phyloP scores from a whole-genome alignment of 2,113 vertebrate genomes.

The Tychaedon coryphoeus region DNA sequence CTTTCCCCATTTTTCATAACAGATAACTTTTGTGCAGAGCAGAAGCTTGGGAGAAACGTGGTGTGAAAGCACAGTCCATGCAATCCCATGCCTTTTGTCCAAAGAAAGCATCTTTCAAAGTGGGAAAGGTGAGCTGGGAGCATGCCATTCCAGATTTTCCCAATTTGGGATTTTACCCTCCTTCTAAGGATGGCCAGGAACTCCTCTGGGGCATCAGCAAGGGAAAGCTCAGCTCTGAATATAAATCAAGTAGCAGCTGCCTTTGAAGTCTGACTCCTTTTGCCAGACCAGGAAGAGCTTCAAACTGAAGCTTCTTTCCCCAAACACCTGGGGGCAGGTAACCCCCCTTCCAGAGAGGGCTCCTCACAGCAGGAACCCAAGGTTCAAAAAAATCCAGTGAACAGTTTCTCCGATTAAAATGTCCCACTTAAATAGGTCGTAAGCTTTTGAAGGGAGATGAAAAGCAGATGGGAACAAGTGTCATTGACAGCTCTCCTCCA shows the following conservation, averaged over 20 bases:
- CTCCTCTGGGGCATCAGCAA: not conserved
- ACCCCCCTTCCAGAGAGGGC: not conserved
- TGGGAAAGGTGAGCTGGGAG: not conserved
- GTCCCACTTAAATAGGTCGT: not conserved
- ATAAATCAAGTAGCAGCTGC: not conserved
- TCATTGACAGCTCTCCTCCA: not conserved
- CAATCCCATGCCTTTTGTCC: not conserved
- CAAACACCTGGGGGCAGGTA: not conserved
- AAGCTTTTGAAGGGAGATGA: not conserved
- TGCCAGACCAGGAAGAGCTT: not conserved
- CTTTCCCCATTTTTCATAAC: not conserved
- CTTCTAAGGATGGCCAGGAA: not conserved
- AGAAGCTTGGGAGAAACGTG: not conserved
- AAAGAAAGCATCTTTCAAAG: not conserved
- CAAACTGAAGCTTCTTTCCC: not conserved
- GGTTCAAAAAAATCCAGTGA: not conserved
- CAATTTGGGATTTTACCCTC: fast-evolving
- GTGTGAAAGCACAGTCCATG: not conserved
- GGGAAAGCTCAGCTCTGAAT: not conserved
- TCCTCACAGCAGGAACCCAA: not conserved
- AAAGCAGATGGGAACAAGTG: not conserved
- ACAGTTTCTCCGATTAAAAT: not conserved
- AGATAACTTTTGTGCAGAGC: not conserved
- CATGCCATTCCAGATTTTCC: not conserved
- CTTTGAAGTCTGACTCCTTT: not conserved